Conservation (phyloP, 2,113 vertebrate species). For the Alaudala cheleensis region DNA sequence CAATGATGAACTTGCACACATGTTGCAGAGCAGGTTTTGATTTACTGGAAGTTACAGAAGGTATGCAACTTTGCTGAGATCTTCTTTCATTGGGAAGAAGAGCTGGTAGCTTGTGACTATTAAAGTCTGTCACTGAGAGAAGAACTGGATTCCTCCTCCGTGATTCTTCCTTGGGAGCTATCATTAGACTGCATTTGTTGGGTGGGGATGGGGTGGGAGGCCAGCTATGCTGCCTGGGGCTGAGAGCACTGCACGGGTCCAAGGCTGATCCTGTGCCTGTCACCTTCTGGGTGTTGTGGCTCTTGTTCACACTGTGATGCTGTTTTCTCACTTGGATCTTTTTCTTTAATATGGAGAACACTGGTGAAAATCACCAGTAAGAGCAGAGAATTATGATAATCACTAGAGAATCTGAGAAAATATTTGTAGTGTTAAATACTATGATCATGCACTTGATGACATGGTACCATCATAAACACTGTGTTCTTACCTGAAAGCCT, state of each 20-base stretch:
- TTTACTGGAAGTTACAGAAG: not conserved
- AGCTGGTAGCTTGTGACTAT: not conserved
- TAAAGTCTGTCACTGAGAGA: not conserved
- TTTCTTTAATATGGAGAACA: not conserved
- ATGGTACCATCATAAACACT: not conserved
- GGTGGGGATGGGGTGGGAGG: not conserved
- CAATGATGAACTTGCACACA: not conserved
- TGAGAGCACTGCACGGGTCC: not conserved
- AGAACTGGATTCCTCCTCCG: not conserved
- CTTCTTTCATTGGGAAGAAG: conserved; percentile 12
- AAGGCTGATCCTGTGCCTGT: rapidly evolving
- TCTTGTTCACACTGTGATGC: not conserved
- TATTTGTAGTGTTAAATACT: not conserved
- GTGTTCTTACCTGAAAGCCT: not conserved
- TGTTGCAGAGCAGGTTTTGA: not conserved
- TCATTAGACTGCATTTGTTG: not conserved
- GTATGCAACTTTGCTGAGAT: not conserved
- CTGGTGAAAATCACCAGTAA: not conserved
- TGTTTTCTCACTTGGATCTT: not conserved
- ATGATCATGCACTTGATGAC: not conserved
- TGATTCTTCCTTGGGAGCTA: not conserved
- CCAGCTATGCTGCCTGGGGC: not conserved
- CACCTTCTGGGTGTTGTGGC: not conserved
- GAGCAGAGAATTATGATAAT: not conserved
- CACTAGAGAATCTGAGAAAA: not conserved